Percentiles rank a stretch among this genome's conserved stretches.
Conservation (phyloP, 2,797 vertebrate genomes). For the Erithacus rubecula region DNA sequence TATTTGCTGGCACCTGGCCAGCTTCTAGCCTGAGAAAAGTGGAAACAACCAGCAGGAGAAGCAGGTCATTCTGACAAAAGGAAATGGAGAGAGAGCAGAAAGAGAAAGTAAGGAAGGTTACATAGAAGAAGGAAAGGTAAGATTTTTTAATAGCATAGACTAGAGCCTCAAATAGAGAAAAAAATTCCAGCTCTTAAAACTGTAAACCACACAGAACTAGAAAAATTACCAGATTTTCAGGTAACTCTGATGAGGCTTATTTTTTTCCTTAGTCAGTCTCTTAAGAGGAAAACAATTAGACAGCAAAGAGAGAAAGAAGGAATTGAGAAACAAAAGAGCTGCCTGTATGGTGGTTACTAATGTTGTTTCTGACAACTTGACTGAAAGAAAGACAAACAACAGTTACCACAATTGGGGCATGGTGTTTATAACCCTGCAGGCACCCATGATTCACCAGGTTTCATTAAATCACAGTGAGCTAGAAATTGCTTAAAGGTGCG, state of each 20-base stretch:
- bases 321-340: slow-evolving; percentile 51
- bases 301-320: slow-evolving; percentile 21
- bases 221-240: not conserved
- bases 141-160: not conserved
- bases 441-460: slow-evolving; percentile 55
- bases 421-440: slow-evolving; percentile 56
- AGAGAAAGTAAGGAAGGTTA: slow-evolving; percentile 36
- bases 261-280: not conserved
- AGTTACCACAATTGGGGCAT: slow-evolving; percentile 54
- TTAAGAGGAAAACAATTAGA: slow-evolving; percentile 41
- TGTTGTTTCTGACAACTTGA: slow-evolving; percentile 62
- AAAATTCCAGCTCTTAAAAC: not conserved
- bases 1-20: slow-evolving; percentile 43
- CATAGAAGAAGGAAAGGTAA: not conserved
- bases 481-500: slow-evolving; percentile 51
- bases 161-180: not conserved
- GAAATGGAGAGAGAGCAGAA: not conserved
- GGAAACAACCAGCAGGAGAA: slow-evolving; percentile 56
- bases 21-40: slow-evolving; percentile 46
- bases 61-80: slow-evolving; percentile 57
- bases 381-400: slow-evolving; percentile 49
- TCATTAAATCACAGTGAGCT: slow-evolving; percentile 25
- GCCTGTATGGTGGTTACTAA: slow-evolving; percentile 33
- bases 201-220: not conserved
- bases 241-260: not conserved